Conservation (phyloP, 2,888 invertebrate species). For the Mimas tiliae region DNA sequence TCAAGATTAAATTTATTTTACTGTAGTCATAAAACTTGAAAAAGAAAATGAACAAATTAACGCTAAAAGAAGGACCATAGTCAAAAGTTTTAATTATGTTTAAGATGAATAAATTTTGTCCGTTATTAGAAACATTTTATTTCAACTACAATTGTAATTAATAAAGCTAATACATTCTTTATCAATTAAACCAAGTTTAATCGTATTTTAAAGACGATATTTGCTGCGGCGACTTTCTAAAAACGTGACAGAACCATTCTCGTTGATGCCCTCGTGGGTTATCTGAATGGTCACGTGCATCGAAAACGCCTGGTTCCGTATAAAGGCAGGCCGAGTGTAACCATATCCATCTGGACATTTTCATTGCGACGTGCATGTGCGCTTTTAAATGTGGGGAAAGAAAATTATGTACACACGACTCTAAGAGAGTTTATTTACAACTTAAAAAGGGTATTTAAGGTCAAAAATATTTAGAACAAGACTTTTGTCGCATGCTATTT, state of each 20-base stretch:
- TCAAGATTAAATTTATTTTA: too few relatives aligned
- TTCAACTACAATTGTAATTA: background rate
- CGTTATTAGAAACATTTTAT: background rate
- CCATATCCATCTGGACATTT: slow-evolving; percentile 17
- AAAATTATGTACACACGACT: background rate
- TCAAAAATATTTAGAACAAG: too few relatives aligned
- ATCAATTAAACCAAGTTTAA: background rate
- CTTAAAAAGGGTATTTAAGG: background rate
- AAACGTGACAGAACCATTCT: slow-evolving; percentile 21
- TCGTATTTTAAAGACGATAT: background rate
- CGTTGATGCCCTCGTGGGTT: slow-evolving; percentile 21
- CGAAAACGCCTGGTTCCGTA: slow-evolving; percentile 8
- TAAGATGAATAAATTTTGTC: too few relatives aligned
- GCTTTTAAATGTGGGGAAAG: background rate
- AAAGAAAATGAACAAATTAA: too few relatives aligned
- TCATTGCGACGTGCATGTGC: background rate
- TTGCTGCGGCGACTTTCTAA: slow-evolving; percentile 13
- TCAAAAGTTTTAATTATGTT: too few relatives aligned
- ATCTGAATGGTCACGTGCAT: slow-evolving; percentile 17
- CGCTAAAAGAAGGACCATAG: too few relatives aligned
- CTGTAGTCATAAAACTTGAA: too few relatives aligned
- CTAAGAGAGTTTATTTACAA: background rate
- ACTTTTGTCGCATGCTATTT: too few relatives aligned
- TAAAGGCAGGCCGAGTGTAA: slow-evolving; percentile 6
- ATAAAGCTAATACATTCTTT: background rate